These are phyloP conservation scores for Apis florea DNA, from an alignment of 1,140 invertebrate genomes.

Conservation along the genomic window DNA sequence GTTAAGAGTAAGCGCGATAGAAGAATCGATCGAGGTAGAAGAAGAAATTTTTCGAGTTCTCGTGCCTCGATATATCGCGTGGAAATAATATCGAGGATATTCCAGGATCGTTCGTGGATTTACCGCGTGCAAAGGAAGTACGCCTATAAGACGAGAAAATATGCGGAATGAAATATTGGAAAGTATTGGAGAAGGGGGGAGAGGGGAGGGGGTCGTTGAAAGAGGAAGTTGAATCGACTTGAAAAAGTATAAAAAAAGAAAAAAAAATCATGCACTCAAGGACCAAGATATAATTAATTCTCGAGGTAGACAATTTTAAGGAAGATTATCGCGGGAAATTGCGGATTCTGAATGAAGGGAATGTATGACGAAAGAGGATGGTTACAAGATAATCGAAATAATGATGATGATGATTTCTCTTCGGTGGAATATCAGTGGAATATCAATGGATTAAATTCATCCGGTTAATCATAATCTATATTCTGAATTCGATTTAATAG, in stretches of 20 bases:
- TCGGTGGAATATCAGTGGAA: neutral
- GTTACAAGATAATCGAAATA: neutral
- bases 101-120: neutral
- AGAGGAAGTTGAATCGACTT: neutral
- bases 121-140: neutral
- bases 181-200: neutral
- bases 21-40: neutral
- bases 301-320: slow-evolving; percentile 17
- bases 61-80: neutral
- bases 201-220: neutral
- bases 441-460: slow-evolving; percentile 37
- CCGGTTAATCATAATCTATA: slow-evolving; percentile 33
- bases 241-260: neutral
- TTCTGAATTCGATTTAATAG: slow-evolving; percentile 22
- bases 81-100: slow-evolving; percentile 5
- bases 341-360: too few relatives aligned
- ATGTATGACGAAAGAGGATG: too few relatives aligned
- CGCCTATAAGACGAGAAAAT: too few relatives aligned
- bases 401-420: neutral
- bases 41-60: neutral
- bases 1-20: neutral
- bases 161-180: too few relatives aligned
- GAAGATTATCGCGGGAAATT: slow-evolving; percentile 8
- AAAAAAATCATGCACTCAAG: slow-evolving; percentile 53
- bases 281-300: slow-evolving; percentile 63